Evolutionary conservation across 2,113 vertebrate species (phyloP).

Genomic region (Hirundichthys speculiger): DNA sequence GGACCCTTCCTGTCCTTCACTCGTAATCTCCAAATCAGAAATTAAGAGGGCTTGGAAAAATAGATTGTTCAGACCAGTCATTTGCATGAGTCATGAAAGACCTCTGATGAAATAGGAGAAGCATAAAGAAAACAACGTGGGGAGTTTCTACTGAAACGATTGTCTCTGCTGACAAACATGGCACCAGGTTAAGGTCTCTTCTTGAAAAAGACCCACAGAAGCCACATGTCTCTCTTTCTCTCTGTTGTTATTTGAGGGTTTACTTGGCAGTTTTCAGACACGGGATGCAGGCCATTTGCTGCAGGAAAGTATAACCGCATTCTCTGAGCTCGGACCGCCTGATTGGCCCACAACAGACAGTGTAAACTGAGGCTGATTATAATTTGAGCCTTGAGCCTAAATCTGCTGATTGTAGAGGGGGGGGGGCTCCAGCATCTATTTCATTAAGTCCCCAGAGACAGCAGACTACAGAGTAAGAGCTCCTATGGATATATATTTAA

Average conservation of each 20-base stretch:
- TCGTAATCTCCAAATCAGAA: slow-evolving; percentile 27
- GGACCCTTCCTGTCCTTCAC: slow-evolving; percentile 22
- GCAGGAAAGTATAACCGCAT: slow-evolving; percentile 76
- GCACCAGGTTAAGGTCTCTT: slow-evolving; percentile 73
- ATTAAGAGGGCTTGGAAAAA: neutral
- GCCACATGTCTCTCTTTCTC: slow-evolving; percentile 64
- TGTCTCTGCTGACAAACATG: slow-evolving; percentile 68
- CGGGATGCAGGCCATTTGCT: slow-evolving; percentile 76
- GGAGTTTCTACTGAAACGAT: slow-evolving; percentile 70
- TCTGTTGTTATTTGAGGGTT: slow-evolving; percentile 72
- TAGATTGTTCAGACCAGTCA: too few relatives aligned
- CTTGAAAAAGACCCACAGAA: slow-evolving; percentile 64
- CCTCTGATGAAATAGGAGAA: neutral
- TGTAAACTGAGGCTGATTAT: slow-evolving; percentile 81
- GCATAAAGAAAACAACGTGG: slow-evolving; percentile 41
- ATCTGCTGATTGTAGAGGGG: slow-evolving; percentile 65
- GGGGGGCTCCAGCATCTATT: slow-evolving; percentile 59
- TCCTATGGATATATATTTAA: slow-evolving; percentile 69
- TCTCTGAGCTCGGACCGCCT: slow-evolving; percentile 69
- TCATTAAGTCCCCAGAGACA: slow-evolving; percentile 64
- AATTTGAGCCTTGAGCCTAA: slow-evolving; percentile 71
- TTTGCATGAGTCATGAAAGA: too few relatives aligned
- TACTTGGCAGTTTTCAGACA: slow-evolving; percentile 64
- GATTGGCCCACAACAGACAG: slow-evolving; percentile 79
- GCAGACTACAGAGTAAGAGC: slow-evolving; percentile 41